Conservation (phyloP, 1,140 invertebrate species). For the Belonocnema kinseyi region DNA sequence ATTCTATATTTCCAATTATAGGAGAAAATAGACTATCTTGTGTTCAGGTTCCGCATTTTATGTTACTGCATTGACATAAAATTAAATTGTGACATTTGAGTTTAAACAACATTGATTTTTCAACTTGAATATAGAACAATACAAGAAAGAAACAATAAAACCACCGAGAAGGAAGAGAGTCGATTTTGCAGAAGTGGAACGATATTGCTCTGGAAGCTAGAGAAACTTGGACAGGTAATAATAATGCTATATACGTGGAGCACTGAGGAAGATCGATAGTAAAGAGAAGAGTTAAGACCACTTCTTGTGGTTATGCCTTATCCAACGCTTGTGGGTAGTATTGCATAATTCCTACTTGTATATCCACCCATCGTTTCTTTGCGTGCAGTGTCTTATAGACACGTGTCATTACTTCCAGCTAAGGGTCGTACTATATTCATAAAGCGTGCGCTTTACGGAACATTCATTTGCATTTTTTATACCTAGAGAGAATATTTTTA, state of each 20-base stretch:
- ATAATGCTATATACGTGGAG: conserved; percentile 43
- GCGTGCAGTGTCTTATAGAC: conserved; percentile 18
- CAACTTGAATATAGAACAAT: conserved; percentile 39
- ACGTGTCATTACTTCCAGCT: conserved; percentile 16
- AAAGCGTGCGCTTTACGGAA: conserved; percentile 27
- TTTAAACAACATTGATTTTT: background rate
- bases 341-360: conserved; percentile 29
- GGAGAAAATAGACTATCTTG: background rate
- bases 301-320: conserved; percentile 21
- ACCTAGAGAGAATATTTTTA: conserved; percentile 17
- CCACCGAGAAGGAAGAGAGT: conserved; percentile 40
- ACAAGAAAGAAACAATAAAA: background rate
- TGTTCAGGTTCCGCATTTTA: background rate
- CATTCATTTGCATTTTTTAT: conserved; percentile 2
- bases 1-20: no score
- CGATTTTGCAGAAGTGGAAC: conserved; percentile 35
- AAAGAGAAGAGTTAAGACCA: conserved; percentile 46
- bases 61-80: background rate
- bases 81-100: background rate
- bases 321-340: background rate
- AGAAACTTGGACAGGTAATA: conserved; percentile 41
- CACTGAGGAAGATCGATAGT: conserved; percentile 43
- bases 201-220: conserved; percentile 39
- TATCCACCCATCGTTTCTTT: conserved; percentile 19
- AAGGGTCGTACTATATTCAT: conserved; percentile 22